Percentiles rank a stretch among this genome's conserved stretches.
Conservation (phyloP, 2,888 invertebrate genomes). For the Stenichneumon culpator region DNA sequence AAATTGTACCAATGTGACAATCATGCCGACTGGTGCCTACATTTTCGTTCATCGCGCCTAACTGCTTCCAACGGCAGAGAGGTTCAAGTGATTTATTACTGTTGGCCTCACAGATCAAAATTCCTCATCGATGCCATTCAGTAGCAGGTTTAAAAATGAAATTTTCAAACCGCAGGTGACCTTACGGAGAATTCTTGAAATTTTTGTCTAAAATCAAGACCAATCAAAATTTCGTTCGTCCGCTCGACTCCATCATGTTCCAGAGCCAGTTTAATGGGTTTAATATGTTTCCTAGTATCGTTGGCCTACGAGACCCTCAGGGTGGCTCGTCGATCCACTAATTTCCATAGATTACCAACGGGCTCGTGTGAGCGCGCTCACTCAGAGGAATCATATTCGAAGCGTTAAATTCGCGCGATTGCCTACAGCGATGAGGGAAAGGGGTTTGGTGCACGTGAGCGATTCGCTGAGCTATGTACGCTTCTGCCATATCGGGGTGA, state of each 20-base stretch:
- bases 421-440: slow-evolving; percentile 52
- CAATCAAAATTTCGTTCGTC: background rate
- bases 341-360: slow-evolving; percentile 36
- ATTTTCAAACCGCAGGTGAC: no score
- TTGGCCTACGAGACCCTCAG: background rate
- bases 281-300: background rate
- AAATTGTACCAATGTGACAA: background rate
- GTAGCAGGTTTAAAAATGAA: no score
- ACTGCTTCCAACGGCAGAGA: background rate
- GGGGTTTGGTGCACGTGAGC: slow-evolving; percentile 47
- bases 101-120: background rate
- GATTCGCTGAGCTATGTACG: slow-evolving; percentile 30
- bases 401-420: slow-evolving; percentile 60
- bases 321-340: background rate
- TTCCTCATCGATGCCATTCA: background rate
- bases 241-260: background rate
- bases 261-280: background rate
- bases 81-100: background rate
- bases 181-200: no score
- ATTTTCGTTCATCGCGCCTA: background rate
- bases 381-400: slow-evolving; percentile 41
- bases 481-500: slow-evolving; percentile 1
- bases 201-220: background rate
- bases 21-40: background rate
- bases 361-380: slow-evolving; percentile 12